Evolutionary conservation across 2,888 invertebrate species (phyloP), one percentile per base, ranked within the genome.

Genomic region (Tanypteryx hageni): DNA sequence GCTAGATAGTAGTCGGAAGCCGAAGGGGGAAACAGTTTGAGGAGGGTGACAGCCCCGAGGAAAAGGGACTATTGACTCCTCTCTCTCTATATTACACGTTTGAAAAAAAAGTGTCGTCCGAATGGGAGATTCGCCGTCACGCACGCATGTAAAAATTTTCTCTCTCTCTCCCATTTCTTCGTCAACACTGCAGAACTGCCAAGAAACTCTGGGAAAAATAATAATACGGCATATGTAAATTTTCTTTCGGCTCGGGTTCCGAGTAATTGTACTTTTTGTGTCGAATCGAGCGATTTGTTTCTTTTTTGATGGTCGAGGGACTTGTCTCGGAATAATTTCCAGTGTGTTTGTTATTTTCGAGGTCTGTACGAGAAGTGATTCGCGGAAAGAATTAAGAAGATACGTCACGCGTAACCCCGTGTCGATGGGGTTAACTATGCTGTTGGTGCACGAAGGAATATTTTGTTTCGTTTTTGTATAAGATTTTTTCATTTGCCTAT

Each of bases 201-300:
- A 76, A 22, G 22, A 27, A 27, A 76, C 76, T 76, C 76, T 22
- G 76, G 76, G 76, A 76, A 76, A 76, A 76, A 76, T 76, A 76
- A 18, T 76, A 27, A 76, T 27, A 76, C 76, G 22, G 76, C 76
- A 76, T 18, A 44, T 44, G 1, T 44, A 27, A 76, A 22, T 76
- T 76, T 22, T 76, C 76, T 76, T 76, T 76, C 76, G 27, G 22
- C 13, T 27, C 22, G 22, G 22, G 22, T 76, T 22, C 27, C 76
- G 22, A 27, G n/a, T n/a, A n/a, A n/a, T 27, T 27, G 76, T 76
- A 22, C 76, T 61, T 61, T 76, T 76, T 13, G 76, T 76, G 76
- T 27, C 22, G 1, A 44, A 3, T 44, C 44, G 44, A 5, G 44
- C 44, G 44, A 44, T 44, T 44, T 1, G 5, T 44, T 44, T 44